phyloP scores from a whole-genome alignment of 2,888 invertebrate genomes.

The Oscheius sp. region DNA sequence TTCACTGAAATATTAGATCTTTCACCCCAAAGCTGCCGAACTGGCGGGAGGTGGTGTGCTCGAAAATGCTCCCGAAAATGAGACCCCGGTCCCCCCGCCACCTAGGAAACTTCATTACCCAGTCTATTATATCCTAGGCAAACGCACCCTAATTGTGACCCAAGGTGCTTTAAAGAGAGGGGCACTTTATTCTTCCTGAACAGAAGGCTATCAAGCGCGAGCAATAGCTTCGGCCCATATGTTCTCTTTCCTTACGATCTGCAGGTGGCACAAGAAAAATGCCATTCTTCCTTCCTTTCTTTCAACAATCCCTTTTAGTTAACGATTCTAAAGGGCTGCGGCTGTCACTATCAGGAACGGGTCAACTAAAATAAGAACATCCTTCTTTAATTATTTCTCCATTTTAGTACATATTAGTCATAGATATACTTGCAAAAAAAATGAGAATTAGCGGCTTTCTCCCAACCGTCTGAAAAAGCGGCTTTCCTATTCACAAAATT shows the following conservation, averaged over 20 bases:
- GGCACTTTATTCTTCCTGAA: no score
- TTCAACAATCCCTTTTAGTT: no score
- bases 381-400: conserved; percentile 5
- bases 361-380: background rate
- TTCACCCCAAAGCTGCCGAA: background rate
- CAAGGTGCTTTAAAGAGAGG: background rate
- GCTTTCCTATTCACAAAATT: no score
- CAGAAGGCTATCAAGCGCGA: no score
- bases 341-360: background rate
- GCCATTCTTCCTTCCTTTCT: background rate
- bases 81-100: conserved; percentile 13
- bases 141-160: background rate
- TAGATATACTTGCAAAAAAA: no score
- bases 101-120: conserved; percentile 34
- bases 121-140: conserved; percentile 22
- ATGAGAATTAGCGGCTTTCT: no score
- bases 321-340: background rate
- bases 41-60: no score
- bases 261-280: conserved; percentile 2
- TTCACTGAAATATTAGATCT: conserved; percentile 32
- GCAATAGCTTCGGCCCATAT: no score
- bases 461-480: no score
- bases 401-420: background rate
- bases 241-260: background rate
- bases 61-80: conserved; percentile 31